Evolutionary conservation across 2,888 invertebrate species (phyloP), one percentile per base, ranked within the genome.

Genomic region (Dysmachus trigonus): DNA sequence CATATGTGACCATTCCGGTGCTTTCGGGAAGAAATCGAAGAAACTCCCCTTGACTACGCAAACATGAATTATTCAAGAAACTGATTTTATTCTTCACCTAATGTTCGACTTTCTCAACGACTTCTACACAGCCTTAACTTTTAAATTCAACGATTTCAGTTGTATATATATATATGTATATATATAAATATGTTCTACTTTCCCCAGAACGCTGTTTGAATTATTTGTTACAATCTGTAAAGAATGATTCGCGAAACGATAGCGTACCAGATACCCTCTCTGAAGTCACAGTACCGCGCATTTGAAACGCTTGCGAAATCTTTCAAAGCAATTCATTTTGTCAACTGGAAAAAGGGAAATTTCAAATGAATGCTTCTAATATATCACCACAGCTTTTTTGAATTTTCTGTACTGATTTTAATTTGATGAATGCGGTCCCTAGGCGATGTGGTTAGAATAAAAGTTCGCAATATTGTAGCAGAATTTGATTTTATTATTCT

Each of bases 291-390:
- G 33, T 35, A 82, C 38, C 27, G 53, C 77, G 53, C 76, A 85
- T 76, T 13, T 51, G 53, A 85, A 41, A 73, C 72, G 85, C 74
- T 86, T 84, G 85, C 86, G 79, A 85, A 87, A 87, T 86, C 79
- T 85, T 87, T 86, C 87, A 85, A 85, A 87, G 87, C 86, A 87
- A 87, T 87, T 86, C 86, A 85, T 87, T 86, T 87, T 87, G 87
- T 86, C 85, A 87, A 85, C 74, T 76, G 62, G 77, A 77, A 85
- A 85, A 53, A 85, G 85, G 85, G 53, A 85, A 33, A 53, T 76
- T 85, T 22, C 47, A 62, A 86, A 81, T 86, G 76, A 82, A 15
- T 82, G 82, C 38, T 71, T 62, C 22, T 82, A 18, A 71, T 82
- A 35, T 62, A 82, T 71, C 38, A 71, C 35, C 33, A 35, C 27